Evolutionary conservation across 1,140 invertebrate genomes (phyloP).

Genomic region (Sesamia nonagrioides): DNA sequence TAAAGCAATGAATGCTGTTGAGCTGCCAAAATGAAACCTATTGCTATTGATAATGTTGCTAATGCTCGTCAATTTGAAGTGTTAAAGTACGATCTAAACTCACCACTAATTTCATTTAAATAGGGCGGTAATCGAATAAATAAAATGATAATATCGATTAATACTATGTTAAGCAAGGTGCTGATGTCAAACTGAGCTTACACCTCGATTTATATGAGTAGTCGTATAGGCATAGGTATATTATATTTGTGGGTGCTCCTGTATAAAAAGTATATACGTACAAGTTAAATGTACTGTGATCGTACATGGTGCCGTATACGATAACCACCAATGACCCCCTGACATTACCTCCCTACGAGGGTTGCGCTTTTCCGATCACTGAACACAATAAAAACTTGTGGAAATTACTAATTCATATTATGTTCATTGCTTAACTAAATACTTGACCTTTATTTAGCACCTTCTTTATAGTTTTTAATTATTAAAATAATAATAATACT

Average conservation of each 20-base stretch:
- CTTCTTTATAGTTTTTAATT: constrained; percentile 8
- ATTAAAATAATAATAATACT: not conserved
- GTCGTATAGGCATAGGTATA: too few relatives aligned
- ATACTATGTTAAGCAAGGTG: too few relatives aligned
- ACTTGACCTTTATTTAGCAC: constrained; percentile 44
- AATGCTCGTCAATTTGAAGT: too few relatives aligned
- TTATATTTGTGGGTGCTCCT: too few relatives aligned
- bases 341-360: constrained; percentile 41
- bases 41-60: too few relatives aligned
- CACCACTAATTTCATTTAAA: not conserved
- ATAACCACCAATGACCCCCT: constrained; percentile 49
- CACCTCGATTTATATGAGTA: too few relatives aligned
- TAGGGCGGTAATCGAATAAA: not conserved
- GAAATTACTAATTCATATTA: constrained; percentile 50
- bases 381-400: constrained; percentile 46
- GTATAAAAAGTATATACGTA: not conserved
- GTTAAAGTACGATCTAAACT: not conserved
- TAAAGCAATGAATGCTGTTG: too few relatives aligned
- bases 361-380: constrained; percentile 51
- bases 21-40: too few relatives aligned
- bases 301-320: not conserved
- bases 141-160: too few relatives aligned
- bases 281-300: not conserved
- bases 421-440: not conserved
- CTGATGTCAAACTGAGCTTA: too few relatives aligned